Percentiles rank a stretch among this genome's conserved stretches.
Conservation (phyloP, 2,888 invertebrate genomes). For the Carterocephalus palaemon region DNA sequence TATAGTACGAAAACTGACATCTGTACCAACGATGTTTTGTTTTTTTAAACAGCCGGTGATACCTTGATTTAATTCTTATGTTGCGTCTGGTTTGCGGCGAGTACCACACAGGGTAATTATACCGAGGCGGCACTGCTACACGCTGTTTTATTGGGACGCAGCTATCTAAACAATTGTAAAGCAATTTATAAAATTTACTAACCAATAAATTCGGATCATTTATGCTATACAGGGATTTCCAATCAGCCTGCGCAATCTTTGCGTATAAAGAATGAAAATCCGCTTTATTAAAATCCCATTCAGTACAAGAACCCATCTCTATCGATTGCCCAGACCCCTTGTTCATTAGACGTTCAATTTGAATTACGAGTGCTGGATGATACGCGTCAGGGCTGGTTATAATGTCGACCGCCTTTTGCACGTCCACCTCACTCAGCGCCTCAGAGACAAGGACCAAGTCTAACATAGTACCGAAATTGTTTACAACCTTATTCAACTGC, state of each 20-base stretch:
- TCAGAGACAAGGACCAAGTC: constrained; percentile 3
- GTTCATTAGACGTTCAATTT: neutral
- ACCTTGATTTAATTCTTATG: too few relatives aligned
- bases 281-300: constrained; percentile 5
- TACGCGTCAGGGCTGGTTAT: neutral
- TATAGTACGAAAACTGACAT: too few relatives aligned
- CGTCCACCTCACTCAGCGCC: neutral
- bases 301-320: neutral
- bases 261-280: neutral
- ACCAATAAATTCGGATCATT: too few relatives aligned
- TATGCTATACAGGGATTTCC: too few relatives aligned
- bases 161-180: too few relatives aligned
- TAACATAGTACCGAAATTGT: neutral
- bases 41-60: too few relatives aligned
- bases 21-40: too few relatives aligned
- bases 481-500: constrained; percentile 3
- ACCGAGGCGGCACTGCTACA: too few relatives aligned
- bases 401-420: neutral
- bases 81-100: too few relatives aligned
- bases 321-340: neutral
- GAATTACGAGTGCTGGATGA: constrained; percentile 5
- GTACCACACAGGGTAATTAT: too few relatives aligned
- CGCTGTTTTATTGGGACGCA: too few relatives aligned
- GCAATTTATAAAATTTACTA: too few relatives aligned
- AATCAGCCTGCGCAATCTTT: neutral